Evolutionary conservation across 2,888 invertebrate species (phyloP).

Genomic region (Tetropium fuscum): DNA sequence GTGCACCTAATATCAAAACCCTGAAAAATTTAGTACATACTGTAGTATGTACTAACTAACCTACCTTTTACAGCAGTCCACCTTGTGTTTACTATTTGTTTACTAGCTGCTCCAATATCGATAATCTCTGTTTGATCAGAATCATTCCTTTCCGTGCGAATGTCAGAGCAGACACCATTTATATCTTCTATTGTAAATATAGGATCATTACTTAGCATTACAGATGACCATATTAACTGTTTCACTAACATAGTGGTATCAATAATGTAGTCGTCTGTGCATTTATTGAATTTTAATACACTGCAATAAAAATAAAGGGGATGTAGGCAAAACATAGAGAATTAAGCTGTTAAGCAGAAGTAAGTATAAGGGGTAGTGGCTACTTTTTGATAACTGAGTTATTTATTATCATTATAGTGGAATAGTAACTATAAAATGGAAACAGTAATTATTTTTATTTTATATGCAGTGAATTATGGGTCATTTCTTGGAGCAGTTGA

Average conservation of each 20-base stretch:
- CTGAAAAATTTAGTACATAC: not conserved
- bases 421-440: too few species aligned
- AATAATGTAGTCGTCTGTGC: constrained; percentile 18
- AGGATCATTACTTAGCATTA: constrained; percentile 22
- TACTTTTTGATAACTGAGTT: too few species aligned
- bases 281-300: constrained; percentile 36
- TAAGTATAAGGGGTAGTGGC: too few species aligned
- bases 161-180: not conserved
- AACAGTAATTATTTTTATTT: too few species aligned
- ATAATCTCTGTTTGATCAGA: not conserved
- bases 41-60: too few species aligned
- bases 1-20: too few species aligned
- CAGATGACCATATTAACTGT: constrained; percentile 26
- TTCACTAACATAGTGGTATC: constrained; percentile 13
- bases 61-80: constrained; percentile 45
- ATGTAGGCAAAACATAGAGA: constrained; percentile 2
- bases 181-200: constrained; percentile 39
- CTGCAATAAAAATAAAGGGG: constrained; percentile 34
- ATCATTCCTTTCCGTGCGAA: not conserved
- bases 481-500: too few species aligned
- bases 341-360: too few species aligned
- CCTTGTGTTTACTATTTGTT: constrained; percentile 16
- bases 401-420: too few species aligned
- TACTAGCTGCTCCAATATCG: not conserved
- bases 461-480: too few species aligned